Evolutionary conservation across 2,888 invertebrate genomes (phyloP).

Genomic region (Dusona sp.): DNA sequence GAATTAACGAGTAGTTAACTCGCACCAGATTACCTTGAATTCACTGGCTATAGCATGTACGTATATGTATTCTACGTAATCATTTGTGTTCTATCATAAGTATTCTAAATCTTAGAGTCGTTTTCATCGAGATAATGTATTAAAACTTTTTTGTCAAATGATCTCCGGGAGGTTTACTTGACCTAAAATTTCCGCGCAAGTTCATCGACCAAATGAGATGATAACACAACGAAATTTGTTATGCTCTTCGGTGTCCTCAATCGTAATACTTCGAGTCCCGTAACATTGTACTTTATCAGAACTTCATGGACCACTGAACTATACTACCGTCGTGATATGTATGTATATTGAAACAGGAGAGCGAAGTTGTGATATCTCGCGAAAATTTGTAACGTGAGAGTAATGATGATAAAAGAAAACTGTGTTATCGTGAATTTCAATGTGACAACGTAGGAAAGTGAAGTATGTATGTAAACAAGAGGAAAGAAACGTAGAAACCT

Average conservation of each 20-base stretch:
- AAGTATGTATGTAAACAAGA: background rate
- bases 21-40: slow-evolving; percentile 26
- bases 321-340: background rate
- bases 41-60: background rate
- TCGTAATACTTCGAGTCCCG: background rate
- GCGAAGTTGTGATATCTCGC: slow-evolving; percentile 20
- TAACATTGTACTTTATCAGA: background rate
- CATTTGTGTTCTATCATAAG: background rate
- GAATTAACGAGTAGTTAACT: background rate
- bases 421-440: background rate
- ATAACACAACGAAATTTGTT: background rate
- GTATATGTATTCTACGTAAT: background rate
- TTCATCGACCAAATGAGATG: background rate
- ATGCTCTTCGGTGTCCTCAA: background rate
- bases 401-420: background rate
- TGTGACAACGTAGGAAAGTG: background rate
- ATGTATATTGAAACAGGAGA: background rate
- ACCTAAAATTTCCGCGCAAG: background rate
- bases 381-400: slow-evolving; percentile 34
- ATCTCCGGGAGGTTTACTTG: background rate
- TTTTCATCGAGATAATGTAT: background rate
- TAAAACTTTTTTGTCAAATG: background rate
- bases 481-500: background rate
- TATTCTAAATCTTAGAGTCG: background rate
- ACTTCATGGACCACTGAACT: slow-evolving; percentile 3